Evolutionary conservation across 2,888 invertebrate species (phyloP).

Genomic region (Apodemia mormo): DNA sequence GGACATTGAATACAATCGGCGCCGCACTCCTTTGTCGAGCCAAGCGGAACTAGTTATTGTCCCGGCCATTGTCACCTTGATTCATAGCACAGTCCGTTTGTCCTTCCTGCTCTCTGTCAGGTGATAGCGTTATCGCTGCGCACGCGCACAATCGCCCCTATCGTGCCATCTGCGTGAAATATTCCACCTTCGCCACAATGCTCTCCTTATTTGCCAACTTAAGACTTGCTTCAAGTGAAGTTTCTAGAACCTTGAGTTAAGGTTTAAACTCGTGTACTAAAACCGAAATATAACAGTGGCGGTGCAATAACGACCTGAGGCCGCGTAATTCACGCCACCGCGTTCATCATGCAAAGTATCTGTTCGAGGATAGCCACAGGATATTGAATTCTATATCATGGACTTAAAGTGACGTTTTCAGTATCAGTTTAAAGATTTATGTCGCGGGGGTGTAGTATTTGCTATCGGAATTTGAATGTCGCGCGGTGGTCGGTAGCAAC

Average conservation of each 20-base stretch:
- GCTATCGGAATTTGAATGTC: slow-evolving; percentile 72
- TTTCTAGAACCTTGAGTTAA: slow-evolving; percentile 29
- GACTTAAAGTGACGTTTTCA: slow-evolving; percentile 30
- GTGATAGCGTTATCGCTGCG: slow-evolving; percentile 59
- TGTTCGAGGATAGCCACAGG: slow-evolving; percentile 29
- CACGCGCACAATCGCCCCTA: slow-evolving; percentile 60
- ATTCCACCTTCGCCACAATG: slow-evolving; percentile 62
- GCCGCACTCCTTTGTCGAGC: slow-evolving; percentile 33
- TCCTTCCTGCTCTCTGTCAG: slow-evolving; percentile 61
- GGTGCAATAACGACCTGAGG: slow-evolving; percentile 63
- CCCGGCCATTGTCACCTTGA: slow-evolving; percentile 51
- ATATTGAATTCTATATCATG: slow-evolving; percentile 40
- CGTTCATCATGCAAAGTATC: slow-evolving; percentile 76
- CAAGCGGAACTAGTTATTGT: slow-evolving; percentile 46
- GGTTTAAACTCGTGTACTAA: slow-evolving; percentile 31
- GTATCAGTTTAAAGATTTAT: slow-evolving; percentile 47
- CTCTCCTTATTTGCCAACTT: slow-evolving; percentile 39
- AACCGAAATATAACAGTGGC: slow-evolving; percentile 33
- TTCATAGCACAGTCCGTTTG: slow-evolving; percentile 65
- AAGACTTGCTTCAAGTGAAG: slow-evolving; percentile 4
- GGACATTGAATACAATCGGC: slow-evolving; percentile 41
- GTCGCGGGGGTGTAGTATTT: slow-evolving; percentile 59
- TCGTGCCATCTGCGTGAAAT: slow-evolving; percentile 77
- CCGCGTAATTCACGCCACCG: slow-evolving; percentile 78
- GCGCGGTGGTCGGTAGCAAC: slow-evolving; percentile 47